Percentiles rank a stretch among this genome's conserved stretches.
Evolutionary conservation across 2,888 invertebrate species (phyloP).

Genomic region (Coelopa pilipes): DNA sequence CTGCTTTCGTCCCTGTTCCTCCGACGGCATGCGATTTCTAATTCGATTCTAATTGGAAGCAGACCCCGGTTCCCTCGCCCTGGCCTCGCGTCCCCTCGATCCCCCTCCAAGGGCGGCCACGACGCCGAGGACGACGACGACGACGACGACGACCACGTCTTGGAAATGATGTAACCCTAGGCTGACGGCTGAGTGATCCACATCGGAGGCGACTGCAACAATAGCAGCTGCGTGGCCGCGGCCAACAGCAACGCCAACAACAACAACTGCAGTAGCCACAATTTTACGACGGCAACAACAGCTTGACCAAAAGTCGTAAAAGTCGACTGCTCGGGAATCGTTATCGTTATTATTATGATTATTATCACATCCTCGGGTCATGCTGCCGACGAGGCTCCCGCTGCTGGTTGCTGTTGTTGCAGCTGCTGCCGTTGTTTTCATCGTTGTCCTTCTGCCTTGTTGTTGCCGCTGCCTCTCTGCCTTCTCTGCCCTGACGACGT

Average conservation of each 20-base stretch:
- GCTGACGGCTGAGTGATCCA: constrained; percentile 23
- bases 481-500: no score
- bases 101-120: constrained; percentile 6
- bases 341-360: constrained; percentile 35
- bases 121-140: no score
- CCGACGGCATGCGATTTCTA: constrained; percentile 15
- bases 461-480: no score
- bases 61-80: not conserved
- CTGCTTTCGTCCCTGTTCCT: not conserved
- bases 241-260: not conserved
- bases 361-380: constrained; percentile 35
- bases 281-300: constrained; percentile 1
- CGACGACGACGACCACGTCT: not conserved
- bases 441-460: no score
- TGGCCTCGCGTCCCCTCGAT: not conserved
- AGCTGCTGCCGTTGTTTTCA: not conserved
- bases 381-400: constrained; percentile 5
- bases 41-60: constrained; percentile 18
- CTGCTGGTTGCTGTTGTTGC: no score
- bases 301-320: constrained; percentile 25
- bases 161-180: constrained; percentile 31
- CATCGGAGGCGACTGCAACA: not conserved
- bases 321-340: constrained; percentile 1
- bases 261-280: not conserved
- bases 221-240: not conserved